Percentiles rank a stretch among this genome's conserved stretches.
phyloP scores from a whole-genome alignment of 2,113 vertebrate species.

The Clupea harengus region DNA sequence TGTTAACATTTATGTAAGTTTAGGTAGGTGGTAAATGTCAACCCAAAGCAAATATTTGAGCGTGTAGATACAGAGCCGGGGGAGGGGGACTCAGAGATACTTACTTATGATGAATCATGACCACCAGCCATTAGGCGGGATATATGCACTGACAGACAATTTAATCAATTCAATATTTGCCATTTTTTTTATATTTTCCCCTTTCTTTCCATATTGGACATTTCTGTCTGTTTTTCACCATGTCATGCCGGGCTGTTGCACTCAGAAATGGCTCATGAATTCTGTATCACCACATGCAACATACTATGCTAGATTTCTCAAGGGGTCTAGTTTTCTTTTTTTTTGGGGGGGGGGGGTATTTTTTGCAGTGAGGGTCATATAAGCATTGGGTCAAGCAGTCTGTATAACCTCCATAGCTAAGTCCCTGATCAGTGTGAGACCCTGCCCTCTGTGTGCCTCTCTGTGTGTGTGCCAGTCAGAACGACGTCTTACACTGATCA shows the following conservation, averaged over 20 bases:
- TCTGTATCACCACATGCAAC: no score
- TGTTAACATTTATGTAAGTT: background rate
- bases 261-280: no score
- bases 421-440: background rate
- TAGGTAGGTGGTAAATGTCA: background rate
- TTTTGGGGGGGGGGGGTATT: no score
- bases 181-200: background rate
- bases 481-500: no score
- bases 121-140: background rate
- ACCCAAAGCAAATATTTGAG: background rate
- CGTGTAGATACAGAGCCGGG: background rate
- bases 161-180: background rate
- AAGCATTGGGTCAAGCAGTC: no score
- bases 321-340: no score
- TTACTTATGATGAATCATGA: background rate
- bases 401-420: background rate
- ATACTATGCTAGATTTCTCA: no score
- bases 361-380: background rate
- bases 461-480: constrained; percentile 70
- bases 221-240: background rate
- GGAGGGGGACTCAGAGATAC: background rate
- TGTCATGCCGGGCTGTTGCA: background rate
- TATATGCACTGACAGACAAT: background rate
- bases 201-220: background rate
- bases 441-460: constrained; percentile 25